Evolutionary conservation across 2,113 vertebrate species (phyloP).

Genomic region (Engraulis encrasicolus): DNA sequence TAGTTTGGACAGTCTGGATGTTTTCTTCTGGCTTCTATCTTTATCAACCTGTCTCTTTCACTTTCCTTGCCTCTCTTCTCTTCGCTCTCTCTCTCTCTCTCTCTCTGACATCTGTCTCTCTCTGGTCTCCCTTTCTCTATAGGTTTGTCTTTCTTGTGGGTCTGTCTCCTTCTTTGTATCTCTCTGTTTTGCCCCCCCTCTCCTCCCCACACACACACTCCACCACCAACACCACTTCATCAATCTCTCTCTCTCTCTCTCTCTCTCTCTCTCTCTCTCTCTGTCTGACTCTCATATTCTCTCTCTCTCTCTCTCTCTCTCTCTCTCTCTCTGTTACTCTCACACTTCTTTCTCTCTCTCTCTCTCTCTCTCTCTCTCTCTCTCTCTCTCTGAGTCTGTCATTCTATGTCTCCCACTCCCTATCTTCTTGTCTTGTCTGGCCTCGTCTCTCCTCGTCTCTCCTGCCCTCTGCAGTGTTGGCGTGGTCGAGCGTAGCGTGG

Average conservation of each 20-base stretch:
- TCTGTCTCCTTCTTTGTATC: neutral
- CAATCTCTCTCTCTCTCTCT: neutral
- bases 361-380: neutral
- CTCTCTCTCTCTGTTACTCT: neutral
- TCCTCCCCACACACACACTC: neutral
- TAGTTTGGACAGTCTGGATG: neutral
- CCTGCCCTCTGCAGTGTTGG: slow-evolving; percentile 17
- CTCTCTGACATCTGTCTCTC: neutral
- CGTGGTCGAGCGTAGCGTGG: too few relatives aligned
- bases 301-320: neutral
- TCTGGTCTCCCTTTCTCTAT: neutral
- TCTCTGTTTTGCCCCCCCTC: neutral
- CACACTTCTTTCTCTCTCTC: neutral
- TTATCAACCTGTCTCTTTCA: slow-evolving; percentile 5
- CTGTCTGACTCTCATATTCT: neutral
- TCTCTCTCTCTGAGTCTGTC: neutral
- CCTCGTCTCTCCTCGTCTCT: neutral
- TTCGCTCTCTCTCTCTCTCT: neutral
- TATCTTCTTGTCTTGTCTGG: too few relatives aligned
- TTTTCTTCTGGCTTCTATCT: too few relatives aligned
- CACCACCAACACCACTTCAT: too few relatives aligned
- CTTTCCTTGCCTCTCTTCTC: neutral
- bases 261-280: neutral
- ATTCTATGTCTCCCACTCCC: neutral
- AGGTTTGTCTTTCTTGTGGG: neutral